Base-by-base conservation (phyloP, 2,888 invertebrate genomes). In the Sinodicranocentrus sp. region DNA sequence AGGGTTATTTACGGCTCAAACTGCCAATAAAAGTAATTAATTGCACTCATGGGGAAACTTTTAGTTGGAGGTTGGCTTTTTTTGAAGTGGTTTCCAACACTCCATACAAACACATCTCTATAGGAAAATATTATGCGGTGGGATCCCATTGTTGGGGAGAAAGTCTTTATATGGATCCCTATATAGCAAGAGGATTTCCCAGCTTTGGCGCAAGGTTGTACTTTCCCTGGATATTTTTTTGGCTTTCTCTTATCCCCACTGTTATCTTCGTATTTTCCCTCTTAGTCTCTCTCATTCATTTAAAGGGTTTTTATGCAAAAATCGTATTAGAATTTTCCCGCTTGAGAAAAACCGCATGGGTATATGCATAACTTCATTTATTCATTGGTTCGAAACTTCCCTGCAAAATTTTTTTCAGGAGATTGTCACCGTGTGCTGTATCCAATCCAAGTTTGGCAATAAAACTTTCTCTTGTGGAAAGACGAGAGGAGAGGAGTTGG, bases 21-120 rank as follows among this genome's bases (percentile, higher is more conserved):
- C 85, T 86, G 86, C 85, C 86, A 86, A 86, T 86, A 86, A 86
- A 85, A 85, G 86, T 86, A 86, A 86, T 86, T 86, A 86, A 86
- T 86, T 85, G 82, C 82, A 82, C 86, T 82, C 86, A 57, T 71
- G 86, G 80, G 86, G 77, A 85, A 84, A 84, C 84, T 84, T 84
- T 80, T 79, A 75, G 70, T 76, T 57, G 77, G 73, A 84, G 63
- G 15, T 25, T 75, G 82, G 75, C 59, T 65, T 63, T 67, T 82
- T 82, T 75, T 82, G 63, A 82, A 82, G 82, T 82, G 82, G 82
- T 82, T 82, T 82, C 82, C 63, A 65, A 65, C 75, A 75, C 71
- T 71, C 19, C n/a, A n/a, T 33, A 13, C 25, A 39, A 43, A 67
- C 23, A 39, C 65, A 25, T 43, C 17, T 43, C n/a, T 65, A 39